Conservation (phyloP, 2,113 vertebrate genomes). For the Copsychus sechellarum region DNA sequence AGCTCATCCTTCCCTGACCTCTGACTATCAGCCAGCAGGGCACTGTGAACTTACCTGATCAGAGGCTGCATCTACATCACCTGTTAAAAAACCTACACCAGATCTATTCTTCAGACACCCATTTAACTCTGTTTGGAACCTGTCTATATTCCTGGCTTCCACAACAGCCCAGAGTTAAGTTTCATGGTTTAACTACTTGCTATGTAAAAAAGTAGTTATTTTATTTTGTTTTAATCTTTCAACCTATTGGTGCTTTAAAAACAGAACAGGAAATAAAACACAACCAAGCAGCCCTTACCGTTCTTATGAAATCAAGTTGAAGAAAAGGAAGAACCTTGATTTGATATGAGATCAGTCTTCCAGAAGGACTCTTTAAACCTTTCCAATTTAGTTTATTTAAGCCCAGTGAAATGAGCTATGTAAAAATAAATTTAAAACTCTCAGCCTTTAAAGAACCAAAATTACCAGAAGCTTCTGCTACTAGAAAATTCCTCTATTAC, state of each 20-base stretch:
- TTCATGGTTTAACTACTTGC: neutral
- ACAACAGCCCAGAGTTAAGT: neutral
- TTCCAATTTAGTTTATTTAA: conserved; percentile 24
- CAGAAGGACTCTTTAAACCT: conserved; percentile 11
- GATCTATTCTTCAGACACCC: neutral
- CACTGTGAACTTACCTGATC: too few species aligned
- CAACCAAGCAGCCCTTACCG: neutral
- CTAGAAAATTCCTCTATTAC: conserved; percentile 58
- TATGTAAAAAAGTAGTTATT: neutral
- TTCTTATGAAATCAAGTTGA: neutral
- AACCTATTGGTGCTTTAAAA: neutral
- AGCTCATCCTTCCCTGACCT: neutral
- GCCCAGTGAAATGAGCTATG: conserved; percentile 27
- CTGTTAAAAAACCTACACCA: neutral
- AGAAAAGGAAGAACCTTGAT: neutral
- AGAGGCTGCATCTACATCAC: neutral
- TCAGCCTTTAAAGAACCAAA: conserved; percentile 38
- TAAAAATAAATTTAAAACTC: conserved; percentile 15
- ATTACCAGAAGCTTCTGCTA: conserved; percentile 51
- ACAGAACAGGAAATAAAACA: neutral
- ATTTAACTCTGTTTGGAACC: neutral
- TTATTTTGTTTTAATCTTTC: neutral
- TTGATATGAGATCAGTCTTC: neutral
- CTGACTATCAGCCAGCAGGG: neutral
- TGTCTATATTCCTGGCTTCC: neutral